Base-by-base conservation (phyloP, 2,113 vertebrate genomes). In the Brevimyrus niger region DNA sequence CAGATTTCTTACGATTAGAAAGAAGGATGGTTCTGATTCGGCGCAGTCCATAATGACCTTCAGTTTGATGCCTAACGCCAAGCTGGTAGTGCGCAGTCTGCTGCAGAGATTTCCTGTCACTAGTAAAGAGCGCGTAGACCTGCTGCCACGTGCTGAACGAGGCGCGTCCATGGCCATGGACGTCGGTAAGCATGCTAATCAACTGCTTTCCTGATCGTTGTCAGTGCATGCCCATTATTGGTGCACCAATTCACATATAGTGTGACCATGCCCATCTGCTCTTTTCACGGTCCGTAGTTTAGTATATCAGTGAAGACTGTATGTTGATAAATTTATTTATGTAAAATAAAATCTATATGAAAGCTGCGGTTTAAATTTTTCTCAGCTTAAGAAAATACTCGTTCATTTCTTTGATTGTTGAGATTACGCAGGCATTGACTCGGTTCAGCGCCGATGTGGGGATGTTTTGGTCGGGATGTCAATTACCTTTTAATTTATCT, bases 1-100 rank as follows among this genome's bases (percentile, higher is more conserved):
- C 92, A 95, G 98, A 90, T 97, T 94, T 89, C 93, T 99, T 69
- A 98, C 97, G 17, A 93, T 99, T 90, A 97, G 94, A 92, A 99
- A 98, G 93, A 99, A 96, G 92, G 94, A 95, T 92, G 95, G 95
- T 65, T 96, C 94, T 23, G 96, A 97, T 69, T 89, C 93, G 55
- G 91, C 93, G 44, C 94, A 42, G 88, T 92, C 96, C 42, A 89
- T 93, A 91, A 97, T 97, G 96, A 94, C 94, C 82, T 97, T 97
- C 90, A 92, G 86, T 86, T 93, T 98, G 89, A 93, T 95, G 93
- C 94, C 95, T 65, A 97, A 93, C 89, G 95, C 97, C 21, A 95
- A 96, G 82, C 94, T 94, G 42, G 90, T 92, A 82, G 65, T 98
- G 86, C 90, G 87, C 82, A 96, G 91, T 91, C 95, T 98, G 61